Conservation (phyloP, 2,113 vertebrate genomes). For the Epinephelus cyanopodus region DNA sequence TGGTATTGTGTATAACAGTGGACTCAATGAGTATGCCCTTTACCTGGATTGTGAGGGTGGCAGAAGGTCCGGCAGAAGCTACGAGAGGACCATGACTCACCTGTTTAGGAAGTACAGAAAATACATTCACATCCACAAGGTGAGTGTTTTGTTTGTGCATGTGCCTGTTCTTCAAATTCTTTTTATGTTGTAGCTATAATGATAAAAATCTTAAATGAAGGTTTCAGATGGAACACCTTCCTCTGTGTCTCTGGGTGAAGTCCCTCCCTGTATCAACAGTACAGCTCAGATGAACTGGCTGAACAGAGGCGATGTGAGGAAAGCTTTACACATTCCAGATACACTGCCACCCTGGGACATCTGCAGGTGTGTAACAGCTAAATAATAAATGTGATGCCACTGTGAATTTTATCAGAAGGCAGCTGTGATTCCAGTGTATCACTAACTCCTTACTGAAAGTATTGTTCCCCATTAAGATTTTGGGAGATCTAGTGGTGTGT, state of each 20-base stretch:
- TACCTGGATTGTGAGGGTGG: constrained; percentile 84
- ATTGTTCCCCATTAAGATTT: too few species aligned
- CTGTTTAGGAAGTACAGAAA: constrained; percentile 79
- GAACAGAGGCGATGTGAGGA: constrained; percentile 83
- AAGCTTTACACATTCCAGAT: constrained; percentile 84
- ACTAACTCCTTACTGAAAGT: too few species aligned
- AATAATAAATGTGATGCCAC: not conserved
- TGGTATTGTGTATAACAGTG: constrained; percentile 75
- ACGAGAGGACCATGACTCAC: constrained; percentile 76
- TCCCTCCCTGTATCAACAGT: constrained; percentile 84
- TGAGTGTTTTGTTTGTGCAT: not conserved
- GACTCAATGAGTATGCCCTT: constrained; percentile 83
- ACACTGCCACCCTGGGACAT: constrained; percentile 81
- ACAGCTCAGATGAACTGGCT: constrained; percentile 83
- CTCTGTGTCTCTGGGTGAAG: constrained; percentile 32
- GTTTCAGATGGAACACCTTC: constrained; percentile 6
- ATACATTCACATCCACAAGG: constrained; percentile 32
- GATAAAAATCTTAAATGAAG: constrained; percentile 13
- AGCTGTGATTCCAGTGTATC: too few species aligned
- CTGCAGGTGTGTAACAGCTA: constrained; percentile 77
- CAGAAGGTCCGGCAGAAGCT: constrained; percentile 47
- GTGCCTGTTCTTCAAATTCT: not conserved
- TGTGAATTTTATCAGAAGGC: too few species aligned
- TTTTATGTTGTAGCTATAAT: not conserved
- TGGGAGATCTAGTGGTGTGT: too few species aligned